Conservation (phyloP, 2,113 vertebrate species). For the Pseudorasbora parva region DNA sequence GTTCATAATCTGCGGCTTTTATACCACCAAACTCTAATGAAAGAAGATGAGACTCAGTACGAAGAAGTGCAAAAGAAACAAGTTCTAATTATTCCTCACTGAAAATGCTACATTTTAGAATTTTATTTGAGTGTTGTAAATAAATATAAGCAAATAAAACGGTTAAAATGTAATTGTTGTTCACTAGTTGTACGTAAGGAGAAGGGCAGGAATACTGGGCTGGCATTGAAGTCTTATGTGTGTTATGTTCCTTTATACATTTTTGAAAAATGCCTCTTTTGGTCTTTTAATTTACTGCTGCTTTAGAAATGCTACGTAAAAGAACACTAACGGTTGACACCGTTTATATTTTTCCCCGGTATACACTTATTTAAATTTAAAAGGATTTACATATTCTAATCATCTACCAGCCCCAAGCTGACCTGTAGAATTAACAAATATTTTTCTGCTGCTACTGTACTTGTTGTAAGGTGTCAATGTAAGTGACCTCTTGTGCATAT, state of each 20-base stretch:
- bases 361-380: background rate
- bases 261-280: background rate
- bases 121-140: constrained; percentile 7
- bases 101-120: constrained; percentile 3
- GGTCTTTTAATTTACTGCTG: background rate
- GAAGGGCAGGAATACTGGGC: background rate
- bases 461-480: background rate
- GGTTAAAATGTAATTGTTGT: background rate
- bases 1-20: background rate
- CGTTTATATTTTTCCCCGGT: background rate
- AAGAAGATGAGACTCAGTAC: too few species aligned
- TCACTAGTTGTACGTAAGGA: background rate
- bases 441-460: background rate
- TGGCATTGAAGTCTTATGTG: background rate
- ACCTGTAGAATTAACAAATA: background rate
- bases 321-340: background rate
- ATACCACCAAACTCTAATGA: background rate
- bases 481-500: background rate
- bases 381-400: background rate
- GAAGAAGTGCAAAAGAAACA: background rate
- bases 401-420: background rate
- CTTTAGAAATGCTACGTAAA: background rate
- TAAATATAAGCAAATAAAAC: constrained; percentile 15
- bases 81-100: background rate
- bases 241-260: background rate